These are phyloP conservation scores for Caenorhabditis briggsae DNA, from an alignment of 1,140 invertebrate species.

Conservation along the genomic window DNA sequence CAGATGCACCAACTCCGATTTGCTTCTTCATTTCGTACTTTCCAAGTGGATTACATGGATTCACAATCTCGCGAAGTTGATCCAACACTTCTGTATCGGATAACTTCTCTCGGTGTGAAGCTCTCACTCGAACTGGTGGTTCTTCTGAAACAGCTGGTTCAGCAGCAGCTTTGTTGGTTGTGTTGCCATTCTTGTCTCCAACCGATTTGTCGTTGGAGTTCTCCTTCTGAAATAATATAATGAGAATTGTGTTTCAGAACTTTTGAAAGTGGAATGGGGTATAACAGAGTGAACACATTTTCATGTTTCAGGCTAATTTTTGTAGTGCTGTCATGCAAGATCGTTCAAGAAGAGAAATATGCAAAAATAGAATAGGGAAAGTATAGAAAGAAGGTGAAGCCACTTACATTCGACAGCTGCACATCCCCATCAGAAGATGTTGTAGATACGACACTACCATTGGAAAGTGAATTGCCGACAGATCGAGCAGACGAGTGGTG, in stretches of 20 bases:
- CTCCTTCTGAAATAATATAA: constrained; percentile 55
- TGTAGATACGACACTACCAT: constrained; percentile 57
- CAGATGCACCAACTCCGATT: constrained; percentile 79
- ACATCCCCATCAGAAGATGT: constrained; percentile 58
- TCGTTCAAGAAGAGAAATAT: background rate
- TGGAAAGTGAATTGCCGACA: constrained; percentile 58
- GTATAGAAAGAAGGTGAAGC: background rate
- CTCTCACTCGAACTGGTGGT: constrained; percentile 55
- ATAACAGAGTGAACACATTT: too few species aligned
- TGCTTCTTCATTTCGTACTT: constrained; percentile 75
- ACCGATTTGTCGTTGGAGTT: constrained; percentile 44
- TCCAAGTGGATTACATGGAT: constrained; percentile 68
- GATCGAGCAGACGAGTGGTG: constrained; percentile 55
- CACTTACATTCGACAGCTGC: constrained; percentile 61
- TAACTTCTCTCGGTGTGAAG: constrained; percentile 59
- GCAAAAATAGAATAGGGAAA: background rate
- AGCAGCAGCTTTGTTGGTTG: background rate
- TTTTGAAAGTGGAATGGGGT: too few species aligned
- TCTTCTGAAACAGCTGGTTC: constrained; percentile 29
- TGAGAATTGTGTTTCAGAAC: background rate
- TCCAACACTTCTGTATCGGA: constrained; percentile 70
- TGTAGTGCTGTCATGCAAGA: background rate
- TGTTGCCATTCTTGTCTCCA: constrained; percentile 33
- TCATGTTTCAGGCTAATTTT: too few species aligned
- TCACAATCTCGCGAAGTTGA: constrained; percentile 76